phyloP scores from a whole-genome alignment of 2,888 invertebrate species.

The Papilio gigon region DNA sequence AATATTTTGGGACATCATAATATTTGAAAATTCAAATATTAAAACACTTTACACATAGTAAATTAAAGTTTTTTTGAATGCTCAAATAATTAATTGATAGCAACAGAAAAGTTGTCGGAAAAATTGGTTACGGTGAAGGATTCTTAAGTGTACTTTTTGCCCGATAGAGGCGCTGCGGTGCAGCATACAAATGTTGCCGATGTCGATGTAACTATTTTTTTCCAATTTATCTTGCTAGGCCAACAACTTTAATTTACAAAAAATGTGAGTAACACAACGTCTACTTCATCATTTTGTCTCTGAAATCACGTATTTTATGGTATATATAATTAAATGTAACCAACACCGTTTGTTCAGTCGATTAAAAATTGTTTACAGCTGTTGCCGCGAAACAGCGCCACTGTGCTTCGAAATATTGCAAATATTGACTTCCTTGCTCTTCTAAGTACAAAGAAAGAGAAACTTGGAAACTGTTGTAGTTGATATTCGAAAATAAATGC shows the following conservation, averaged over 20 bases:
- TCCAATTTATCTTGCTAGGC: too few species aligned
- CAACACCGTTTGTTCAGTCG: slow-evolving; percentile 68
- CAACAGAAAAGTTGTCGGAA: not conserved
- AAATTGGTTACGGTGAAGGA: not conserved
- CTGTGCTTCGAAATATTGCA: slow-evolving; percentile 65
- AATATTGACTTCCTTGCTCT: slow-evolving; percentile 61
- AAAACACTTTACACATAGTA: too few species aligned
- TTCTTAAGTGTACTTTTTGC: too few species aligned
- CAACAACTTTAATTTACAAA: not conserved
- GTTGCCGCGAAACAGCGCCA: slow-evolving; percentile 52
- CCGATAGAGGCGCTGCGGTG: too few species aligned
- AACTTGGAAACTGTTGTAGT: slow-evolving; percentile 4
- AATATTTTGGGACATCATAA: not conserved
- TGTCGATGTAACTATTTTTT: too few species aligned
- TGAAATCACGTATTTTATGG: slow-evolving; percentile 13
- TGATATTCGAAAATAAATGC: not conserved
- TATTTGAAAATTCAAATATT: not conserved
- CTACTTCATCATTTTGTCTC: slow-evolving; percentile 8
- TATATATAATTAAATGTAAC: slow-evolving; percentile 60
- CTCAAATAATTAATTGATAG: not conserved
- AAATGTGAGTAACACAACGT: too few species aligned
- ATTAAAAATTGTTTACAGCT: slow-evolving; percentile 74
- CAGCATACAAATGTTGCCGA: too few species aligned
- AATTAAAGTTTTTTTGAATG: not conserved
- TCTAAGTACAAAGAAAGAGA: slow-evolving; percentile 46